Base-by-base conservation (phyloP, 2,888 invertebrate genomes). In the Trilocha varians region DNA sequence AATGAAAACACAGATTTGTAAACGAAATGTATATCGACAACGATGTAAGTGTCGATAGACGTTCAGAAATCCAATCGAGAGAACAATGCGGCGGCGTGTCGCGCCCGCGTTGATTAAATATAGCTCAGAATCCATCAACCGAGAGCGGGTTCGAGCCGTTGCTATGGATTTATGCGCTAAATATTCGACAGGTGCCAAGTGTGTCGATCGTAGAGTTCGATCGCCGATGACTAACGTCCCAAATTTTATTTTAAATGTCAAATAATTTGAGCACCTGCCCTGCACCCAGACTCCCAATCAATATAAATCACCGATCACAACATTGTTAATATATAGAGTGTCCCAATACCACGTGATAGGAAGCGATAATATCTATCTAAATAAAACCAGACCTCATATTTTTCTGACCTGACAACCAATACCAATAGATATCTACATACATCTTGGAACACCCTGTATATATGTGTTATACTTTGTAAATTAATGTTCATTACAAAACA, bases 131-230 rank as follows among this genome's bases (percentile, higher is more conserved):
- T 83, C 75, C 79, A 79, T 84, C 79, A 82, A 71, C 74, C 70
- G 73, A 65, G 70, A 68, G 63, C 63, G 68, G 64, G 78, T 78
- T 78, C 74, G 77, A 67, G 62, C 70, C 64, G 75, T 76, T 74
- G 80, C 78, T 83, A 84, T 85, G 85, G 79, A 84, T 85, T 84
- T 84, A 84, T 84, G 80, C 78, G 78, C 74, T 72, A 79, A 84
- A 82, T 87, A 85, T 86, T 87, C 83, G 83, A 82, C 82, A 82
- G 79, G 84, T 87, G 87, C 87, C 87, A 87, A 87, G 85, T 87
- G 86, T 87, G 86, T 80, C 87, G 80, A 78, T 78, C 72, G 71
- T 64, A 72, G 72, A 73, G 82, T 78, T 79, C 83, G 83, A 78
- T 71, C 69, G 66, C 70, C 73, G 78, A 85, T 85, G 85, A 85